Evolutionary conservation across 2,888 invertebrate species (phyloP).

Genomic region (Sinodicranocentrus sp.): DNA sequence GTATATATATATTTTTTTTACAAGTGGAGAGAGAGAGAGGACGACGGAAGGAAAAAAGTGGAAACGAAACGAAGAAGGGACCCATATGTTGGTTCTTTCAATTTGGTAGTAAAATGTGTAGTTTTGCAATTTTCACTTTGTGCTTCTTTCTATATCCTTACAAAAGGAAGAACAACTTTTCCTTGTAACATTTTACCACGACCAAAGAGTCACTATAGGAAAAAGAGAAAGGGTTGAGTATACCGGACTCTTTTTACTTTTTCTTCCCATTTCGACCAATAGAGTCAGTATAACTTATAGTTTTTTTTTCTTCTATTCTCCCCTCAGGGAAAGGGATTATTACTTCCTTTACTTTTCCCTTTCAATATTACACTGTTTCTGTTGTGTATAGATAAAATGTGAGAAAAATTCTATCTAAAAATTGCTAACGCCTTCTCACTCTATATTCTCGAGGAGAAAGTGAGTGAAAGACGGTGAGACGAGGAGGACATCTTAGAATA

Average conservation of each 20-base stretch:
- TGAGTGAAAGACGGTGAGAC: constrained; percentile 19
- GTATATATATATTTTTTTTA: too few relatives aligned
- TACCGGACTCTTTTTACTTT: background rate
- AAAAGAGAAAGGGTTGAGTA: background rate
- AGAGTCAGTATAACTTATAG: constrained; percentile 33
- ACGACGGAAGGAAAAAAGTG: too few relatives aligned
- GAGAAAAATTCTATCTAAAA: constrained; percentile 52
- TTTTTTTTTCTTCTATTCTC: constrained; percentile 33
- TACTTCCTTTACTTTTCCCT: constrained; percentile 50
- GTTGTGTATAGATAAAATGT: constrained; percentile 39
- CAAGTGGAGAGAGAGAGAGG: background rate
- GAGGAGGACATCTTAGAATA: constrained; percentile 11
- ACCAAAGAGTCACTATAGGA: too few relatives aligned
- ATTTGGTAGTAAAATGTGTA: constrained; percentile 64
- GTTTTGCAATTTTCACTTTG: constrained; percentile 64
- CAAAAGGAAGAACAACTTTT: too few relatives aligned
- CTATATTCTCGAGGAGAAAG: constrained; percentile 1
- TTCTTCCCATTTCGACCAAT: constrained; percentile 8
- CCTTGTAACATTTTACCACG: background rate
- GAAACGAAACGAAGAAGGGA: constrained; percentile 28
- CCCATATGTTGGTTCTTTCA: constrained; percentile 56
- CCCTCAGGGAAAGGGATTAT: constrained; percentile 46
- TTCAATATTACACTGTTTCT: constrained; percentile 13
- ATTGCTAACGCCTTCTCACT: constrained; percentile 22
- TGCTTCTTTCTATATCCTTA: constrained; percentile 4